Base-by-base conservation (phyloP, 2,888 invertebrate species). In the Steinernema hermaphroditum region DNA sequence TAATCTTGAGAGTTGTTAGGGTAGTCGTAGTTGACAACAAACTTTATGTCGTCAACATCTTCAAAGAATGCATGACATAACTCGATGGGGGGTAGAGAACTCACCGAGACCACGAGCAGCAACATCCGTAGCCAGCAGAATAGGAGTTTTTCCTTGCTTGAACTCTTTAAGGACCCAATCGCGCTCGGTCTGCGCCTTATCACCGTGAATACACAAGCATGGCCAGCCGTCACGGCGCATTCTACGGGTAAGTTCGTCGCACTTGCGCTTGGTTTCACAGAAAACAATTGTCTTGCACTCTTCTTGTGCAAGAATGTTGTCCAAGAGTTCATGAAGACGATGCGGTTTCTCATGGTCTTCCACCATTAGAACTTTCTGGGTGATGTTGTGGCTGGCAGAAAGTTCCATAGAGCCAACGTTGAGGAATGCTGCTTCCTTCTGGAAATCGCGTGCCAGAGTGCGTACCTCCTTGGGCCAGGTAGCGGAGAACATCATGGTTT, bases 401-500 rank as follows among this genome's bases (percentile, higher is more conserved):
- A 98, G 90, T 75, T 93, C 92, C 16, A 96, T 89, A 0, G 96
- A 94, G 8, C 97, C 97, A 78, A 98, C 93, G 88, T 96, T 97
- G 81, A 97, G 92, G 89, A 96, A 96, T 81, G 94, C 92, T 87
- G 95, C 95, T 87, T 96, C 93, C 71, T 91, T 22, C 24, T 77
- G 91, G 8, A 98, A 90, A 87, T 97, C 96, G 85, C 94, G 93
- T 0, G 97, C 97, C 71, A 97, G 89, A 81, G 92, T 92, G 81
- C 93, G 91, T 0, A 96, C 96, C 89, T 98, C 97, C 86, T 94
- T 95, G 0, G 97, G 97, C 97, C 97, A 97, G 0, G 97, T 98
- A 0, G 97, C 97, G 44, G 95, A 96, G 94, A 96, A 97, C 97
- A 97, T 98, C 62, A 78, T 54, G 19, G 78, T 72, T 43, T 78